These are phyloP conservation scores for Romanomermis culicivorax DNA, from an alignment of 2,888 invertebrate genomes.

Conservation along the genomic window DNA sequence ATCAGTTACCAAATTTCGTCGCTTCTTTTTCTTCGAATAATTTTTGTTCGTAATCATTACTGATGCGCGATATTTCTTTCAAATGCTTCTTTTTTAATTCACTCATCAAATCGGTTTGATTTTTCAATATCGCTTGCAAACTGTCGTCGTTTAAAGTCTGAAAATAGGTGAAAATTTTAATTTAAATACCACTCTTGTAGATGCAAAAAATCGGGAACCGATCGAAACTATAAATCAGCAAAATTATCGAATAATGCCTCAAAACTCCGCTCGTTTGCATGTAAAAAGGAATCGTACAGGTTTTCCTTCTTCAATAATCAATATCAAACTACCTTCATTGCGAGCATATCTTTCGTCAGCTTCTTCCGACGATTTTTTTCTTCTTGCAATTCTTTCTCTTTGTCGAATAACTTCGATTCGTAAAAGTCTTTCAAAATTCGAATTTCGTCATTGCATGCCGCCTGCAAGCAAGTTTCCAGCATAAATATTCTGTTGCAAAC, in stretches of 20 bases:
- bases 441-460: slow-evolving; percentile 4
- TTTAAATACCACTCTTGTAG: too few relatives aligned
- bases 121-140: slow-evolving; percentile 1
- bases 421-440: not conserved
- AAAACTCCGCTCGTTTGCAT: too few relatives aligned
- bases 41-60: slow-evolving; percentile 1
- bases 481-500: too few relatives aligned
- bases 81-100: not conserved
- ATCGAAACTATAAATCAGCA: too few relatives aligned
- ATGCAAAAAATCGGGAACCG: too few relatives aligned
- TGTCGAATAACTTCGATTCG: not conserved
- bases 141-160: slow-evolving; percentile 9
- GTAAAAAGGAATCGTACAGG: too few relatives aligned
- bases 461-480: not conserved
- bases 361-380: slow-evolving; percentile 4
- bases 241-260: too few relatives aligned
- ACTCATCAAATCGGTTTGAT: slow-evolving; percentile 5
- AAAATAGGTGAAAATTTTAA: not conserved
- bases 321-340: too few relatives aligned
- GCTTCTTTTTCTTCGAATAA: slow-evolving; percentile 12
- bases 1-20: slow-evolving; percentile 8
- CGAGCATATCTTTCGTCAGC: slow-evolving; percentile 5
- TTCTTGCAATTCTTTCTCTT: not conserved
- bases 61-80: not conserved
- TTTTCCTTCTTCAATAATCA: too few relatives aligned